Evolutionary conservation across 2,113 vertebrate genomes (phyloP).

Genomic region (Vicugna pacos): DNA sequence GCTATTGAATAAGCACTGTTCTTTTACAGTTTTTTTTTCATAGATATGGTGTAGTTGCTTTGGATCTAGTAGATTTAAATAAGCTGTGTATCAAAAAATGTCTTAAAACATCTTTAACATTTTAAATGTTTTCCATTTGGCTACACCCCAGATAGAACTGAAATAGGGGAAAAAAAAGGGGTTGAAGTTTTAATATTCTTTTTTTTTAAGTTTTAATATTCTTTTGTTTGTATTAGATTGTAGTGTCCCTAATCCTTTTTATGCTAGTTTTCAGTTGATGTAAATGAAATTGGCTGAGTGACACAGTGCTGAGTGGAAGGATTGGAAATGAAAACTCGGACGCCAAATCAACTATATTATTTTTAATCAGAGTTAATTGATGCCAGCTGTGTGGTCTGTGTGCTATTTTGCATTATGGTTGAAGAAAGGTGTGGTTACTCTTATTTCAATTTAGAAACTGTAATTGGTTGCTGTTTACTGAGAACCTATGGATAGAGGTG

Average conservation of each 20-base stretch:
- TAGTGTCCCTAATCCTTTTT: not conserved
- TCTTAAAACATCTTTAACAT: conserved; percentile 56
- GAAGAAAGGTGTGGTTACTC: conserved; percentile 51
- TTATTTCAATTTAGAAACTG: conserved; percentile 53
- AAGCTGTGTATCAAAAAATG: conserved; percentile 36
- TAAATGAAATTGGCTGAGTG: conserved; percentile 62
- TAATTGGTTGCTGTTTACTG: conserved; percentile 63
- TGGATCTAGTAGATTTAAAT: conserved; percentile 37
- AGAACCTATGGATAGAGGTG: not conserved
- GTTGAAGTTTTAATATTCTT: not conserved
- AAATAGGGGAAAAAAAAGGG: not conserved
- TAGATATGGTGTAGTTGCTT: not conserved
- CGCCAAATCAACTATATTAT: conserved; percentile 56
- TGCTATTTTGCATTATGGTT: conserved; percentile 32
- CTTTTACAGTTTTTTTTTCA: conserved; percentile 13
- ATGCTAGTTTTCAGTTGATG: conserved; percentile 47
- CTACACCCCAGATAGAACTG: not conserved
- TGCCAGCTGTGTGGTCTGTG: conserved; percentile 64
- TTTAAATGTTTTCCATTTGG: conserved; percentile 57
- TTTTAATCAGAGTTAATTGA: conserved; percentile 81
- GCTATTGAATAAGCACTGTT: conserved; percentile 43
- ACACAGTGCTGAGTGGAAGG: conserved; percentile 6
- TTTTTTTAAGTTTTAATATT: not conserved
- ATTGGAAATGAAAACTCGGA: not conserved
- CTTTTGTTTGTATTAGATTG: not conserved